These are phyloP conservation scores for Drosophila anomalata DNA, from an alignment of 2,888 invertebrate genomes.

Conservation along the genomic window DNA sequence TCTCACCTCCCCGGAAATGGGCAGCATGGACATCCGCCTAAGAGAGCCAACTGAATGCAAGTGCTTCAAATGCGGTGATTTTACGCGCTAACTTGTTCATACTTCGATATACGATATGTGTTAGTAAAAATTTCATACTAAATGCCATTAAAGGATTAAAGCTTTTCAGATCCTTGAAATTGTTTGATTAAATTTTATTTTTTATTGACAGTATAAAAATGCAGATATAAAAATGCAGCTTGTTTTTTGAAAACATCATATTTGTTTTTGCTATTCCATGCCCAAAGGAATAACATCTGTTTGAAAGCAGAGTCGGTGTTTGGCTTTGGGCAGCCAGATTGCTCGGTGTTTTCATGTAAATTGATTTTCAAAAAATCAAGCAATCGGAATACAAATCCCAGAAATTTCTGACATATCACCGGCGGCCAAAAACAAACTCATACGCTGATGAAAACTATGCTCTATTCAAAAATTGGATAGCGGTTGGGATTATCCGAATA, in stretches of 20 bases:
- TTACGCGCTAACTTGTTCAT: constrained; percentile 86
- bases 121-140: constrained; percentile 6
- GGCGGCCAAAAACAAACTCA: constrained; percentile 16
- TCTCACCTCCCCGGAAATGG: constrained; percentile 88
- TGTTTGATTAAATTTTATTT: not conserved
- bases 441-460: constrained; percentile 15
- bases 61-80: constrained; percentile 95
- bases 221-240: not conserved
- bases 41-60: constrained; percentile 95
- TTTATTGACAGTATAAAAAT: not conserved
- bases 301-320: constrained; percentile 18
- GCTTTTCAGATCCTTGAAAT: not conserved
- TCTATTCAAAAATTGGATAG: constrained; percentile 1
- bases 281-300: constrained; percentile 32
- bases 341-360: constrained; percentile 25
- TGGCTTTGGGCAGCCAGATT: not conserved
- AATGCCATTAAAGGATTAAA: constrained; percentile 6
- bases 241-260: not conserved
- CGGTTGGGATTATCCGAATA: not conserved
- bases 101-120: not conserved
- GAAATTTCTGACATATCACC: constrained; percentile 38
- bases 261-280: constrained; percentile 4
- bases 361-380: constrained; percentile 30
- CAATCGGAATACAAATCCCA: constrained; percentile 21
- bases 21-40: constrained; percentile 92